These are phyloP conservation scores for Chiloscyllium plagiosum DNA, from an alignment of 2,113 vertebrate species.

Conservation along the genomic window DNA sequence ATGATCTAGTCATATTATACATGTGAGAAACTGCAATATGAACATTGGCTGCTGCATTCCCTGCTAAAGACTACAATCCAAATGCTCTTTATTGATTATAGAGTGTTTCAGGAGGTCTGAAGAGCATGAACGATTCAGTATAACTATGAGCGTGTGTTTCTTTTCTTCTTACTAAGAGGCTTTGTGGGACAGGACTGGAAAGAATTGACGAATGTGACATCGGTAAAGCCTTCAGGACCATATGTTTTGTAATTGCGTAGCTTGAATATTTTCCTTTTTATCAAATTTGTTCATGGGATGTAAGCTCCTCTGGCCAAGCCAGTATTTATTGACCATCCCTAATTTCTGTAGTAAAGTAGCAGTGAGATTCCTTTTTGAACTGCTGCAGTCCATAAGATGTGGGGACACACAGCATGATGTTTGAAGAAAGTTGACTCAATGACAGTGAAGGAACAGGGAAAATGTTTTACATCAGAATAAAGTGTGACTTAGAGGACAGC, in stretches of 20 bases:
- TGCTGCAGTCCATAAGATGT: too few species aligned
- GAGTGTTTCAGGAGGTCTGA: background rate
- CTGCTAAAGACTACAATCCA: background rate
- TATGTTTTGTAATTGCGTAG: background rate
- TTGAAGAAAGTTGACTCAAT: too few species aligned
- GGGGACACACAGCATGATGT: too few species aligned
- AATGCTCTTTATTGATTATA: background rate
- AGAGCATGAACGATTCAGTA: background rate
- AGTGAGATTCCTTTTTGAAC: too few species aligned
- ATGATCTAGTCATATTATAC: background rate
- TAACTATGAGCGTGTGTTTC: background rate
- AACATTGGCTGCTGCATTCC: background rate
- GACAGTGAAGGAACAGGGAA: too few species aligned
- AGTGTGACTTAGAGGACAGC: too few species aligned
- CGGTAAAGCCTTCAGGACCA: background rate
- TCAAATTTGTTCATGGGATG: too few species aligned
- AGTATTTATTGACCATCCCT: too few species aligned
- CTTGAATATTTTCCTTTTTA: too few species aligned
- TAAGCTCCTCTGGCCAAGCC: too few species aligned
- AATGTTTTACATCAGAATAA: too few species aligned
- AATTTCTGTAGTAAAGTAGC: too few species aligned
- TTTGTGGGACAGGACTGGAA: background rate
- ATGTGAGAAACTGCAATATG: background rate
- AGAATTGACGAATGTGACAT: background rate
- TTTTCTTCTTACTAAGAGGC: background rate